These are phyloP conservation scores for Akabosia matsudoensis DNA, from an alignment of 1,140 invertebrate genomes.

Conservation along the genomic window DNA sequence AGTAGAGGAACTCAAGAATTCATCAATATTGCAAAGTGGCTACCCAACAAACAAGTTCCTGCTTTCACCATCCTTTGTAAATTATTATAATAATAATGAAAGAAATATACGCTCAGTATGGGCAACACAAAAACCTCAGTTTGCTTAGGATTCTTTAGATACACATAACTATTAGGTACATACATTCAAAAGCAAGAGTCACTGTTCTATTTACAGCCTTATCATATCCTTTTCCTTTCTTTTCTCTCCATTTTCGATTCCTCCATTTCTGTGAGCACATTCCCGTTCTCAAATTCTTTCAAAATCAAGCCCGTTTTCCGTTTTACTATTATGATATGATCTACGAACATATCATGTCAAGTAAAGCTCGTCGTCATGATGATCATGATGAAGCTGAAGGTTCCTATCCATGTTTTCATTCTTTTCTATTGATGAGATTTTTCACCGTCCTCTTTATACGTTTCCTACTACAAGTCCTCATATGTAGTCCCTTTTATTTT, in stretches of 20 bases:
- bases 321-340: slow-evolving; percentile 5
- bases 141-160: neutral
- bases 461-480: neutral
- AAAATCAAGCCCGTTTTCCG: neutral
- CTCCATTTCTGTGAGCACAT: neutral
- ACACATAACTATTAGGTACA: neutral
- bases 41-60: too few species aligned
- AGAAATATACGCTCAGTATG: too few species aligned
- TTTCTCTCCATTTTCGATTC: neutral
- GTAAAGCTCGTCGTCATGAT: neutral
- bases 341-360: neutral
- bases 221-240: neutral
- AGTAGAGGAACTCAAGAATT: too few species aligned
- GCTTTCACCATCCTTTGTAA: too few species aligned
- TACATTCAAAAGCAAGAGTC: neutral
- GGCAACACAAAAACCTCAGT: slow-evolving; percentile 6
- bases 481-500: neutral
- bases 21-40: too few species aligned
- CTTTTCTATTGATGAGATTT: neutral
- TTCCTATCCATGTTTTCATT: neutral
- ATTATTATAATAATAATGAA: neutral
- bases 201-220: neutral
- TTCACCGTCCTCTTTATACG: neutral
- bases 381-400: neutral
- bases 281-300: neutral